phyloP scores from a whole-genome alignment of 2,888 invertebrate species.

The Cacoxenus indagator region DNA sequence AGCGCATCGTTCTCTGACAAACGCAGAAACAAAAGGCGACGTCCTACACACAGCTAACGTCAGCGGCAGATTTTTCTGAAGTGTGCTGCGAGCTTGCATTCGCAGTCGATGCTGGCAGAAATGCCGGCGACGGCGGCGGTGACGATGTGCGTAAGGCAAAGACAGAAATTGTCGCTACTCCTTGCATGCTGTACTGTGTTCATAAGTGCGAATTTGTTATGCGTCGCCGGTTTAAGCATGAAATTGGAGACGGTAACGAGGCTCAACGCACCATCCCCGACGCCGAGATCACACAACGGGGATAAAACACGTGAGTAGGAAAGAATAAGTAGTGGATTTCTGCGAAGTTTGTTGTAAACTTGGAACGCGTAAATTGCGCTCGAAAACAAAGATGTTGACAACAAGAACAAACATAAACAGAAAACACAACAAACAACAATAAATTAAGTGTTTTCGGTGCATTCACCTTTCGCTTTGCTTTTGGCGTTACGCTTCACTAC shows the following conservation, averaged over 20 bases:
- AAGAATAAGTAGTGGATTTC: neutral
- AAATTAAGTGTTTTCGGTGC: constrained; percentile 16
- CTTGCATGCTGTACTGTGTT: neutral
- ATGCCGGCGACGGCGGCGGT: neutral
- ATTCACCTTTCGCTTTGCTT: constrained; percentile 34
- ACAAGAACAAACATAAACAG: neutral
- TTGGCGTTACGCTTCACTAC: constrained; percentile 36
- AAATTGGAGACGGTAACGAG: neutral
- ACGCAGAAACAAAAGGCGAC: neutral
- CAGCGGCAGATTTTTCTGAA: too few relatives aligned
- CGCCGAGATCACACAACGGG: neutral
- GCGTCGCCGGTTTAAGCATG: neutral
- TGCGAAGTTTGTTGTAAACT: too few relatives aligned
- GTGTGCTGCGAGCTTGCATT: too few relatives aligned
- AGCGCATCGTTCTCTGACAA: neutral
- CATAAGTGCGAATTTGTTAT: neutral
- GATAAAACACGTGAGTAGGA: neutral
- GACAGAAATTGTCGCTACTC: neutral
- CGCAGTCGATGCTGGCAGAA: neutral
- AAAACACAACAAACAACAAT: constrained; percentile 29
- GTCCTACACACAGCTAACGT: too few relatives aligned
- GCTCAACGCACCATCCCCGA: neutral
- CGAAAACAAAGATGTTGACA: neutral
- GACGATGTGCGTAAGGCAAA: neutral
- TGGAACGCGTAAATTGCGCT: neutral